A percentile compares a stretch with the other conserved stretches of the same genome.
These are phyloP conservation scores for Rhagoletis zephyria DNA, from an alignment of 1,140 invertebrate species.

Conservation along the genomic window DNA sequence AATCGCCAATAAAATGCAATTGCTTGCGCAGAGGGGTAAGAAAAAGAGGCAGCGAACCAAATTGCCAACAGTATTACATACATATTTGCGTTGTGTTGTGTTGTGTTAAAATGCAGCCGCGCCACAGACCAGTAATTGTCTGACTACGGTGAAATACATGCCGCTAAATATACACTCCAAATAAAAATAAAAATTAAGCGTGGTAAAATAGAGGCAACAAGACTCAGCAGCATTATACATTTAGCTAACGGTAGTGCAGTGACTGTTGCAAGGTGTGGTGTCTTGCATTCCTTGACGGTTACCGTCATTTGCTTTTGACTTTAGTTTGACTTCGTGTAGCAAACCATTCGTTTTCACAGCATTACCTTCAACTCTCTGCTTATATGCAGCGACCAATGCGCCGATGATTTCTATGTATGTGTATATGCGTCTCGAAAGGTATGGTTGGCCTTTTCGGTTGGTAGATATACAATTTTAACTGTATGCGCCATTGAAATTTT, in stretches of 20 bases:
- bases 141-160: not conserved
- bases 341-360: not conserved
- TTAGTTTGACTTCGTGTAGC: not conserved
- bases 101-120: not conserved
- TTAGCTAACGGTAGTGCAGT: not conserved
- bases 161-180: not conserved
- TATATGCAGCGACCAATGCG: too few species aligned
- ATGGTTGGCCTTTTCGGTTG: not conserved
- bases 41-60: not conserved
- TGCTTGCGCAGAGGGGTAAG: not conserved
- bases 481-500: not conserved
- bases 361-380: too few species aligned
- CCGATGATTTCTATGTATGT: too few species aligned
- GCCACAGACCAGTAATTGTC: not conserved
- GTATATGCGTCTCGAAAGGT: not conserved
- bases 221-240: not conserved
- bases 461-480: not conserved
- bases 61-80: not conserved
- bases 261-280: conserved; percentile 3
- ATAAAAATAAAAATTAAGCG: too few species aligned
- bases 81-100: not conserved
- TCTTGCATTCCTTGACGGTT: not conserved
- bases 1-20: conserved; percentile 36
- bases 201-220: not conserved
- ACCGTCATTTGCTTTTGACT: not conserved